Percentiles rank a stretch among this genome's conserved stretches.
phyloP scores from a whole-genome alignment of 2,888 invertebrate genomes.

The Amblyteles armatorius region DNA sequence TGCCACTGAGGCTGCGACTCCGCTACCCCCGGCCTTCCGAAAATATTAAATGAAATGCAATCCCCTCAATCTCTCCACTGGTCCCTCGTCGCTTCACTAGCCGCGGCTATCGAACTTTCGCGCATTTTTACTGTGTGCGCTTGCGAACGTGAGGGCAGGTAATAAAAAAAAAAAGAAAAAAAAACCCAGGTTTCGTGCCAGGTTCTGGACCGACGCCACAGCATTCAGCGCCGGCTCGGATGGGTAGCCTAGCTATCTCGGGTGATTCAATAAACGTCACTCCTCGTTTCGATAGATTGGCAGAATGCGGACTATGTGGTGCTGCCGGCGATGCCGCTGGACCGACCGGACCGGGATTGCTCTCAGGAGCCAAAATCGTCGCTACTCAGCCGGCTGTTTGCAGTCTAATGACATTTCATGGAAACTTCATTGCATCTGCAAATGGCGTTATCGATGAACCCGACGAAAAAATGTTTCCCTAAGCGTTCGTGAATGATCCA shows the following conservation, averaged over 20 bases:
- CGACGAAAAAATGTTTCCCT: background rate
- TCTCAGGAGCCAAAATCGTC: constrained; percentile 22
- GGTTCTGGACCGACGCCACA: constrained; percentile 43
- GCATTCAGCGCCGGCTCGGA: constrained; percentile 66
- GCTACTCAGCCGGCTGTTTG: background rate
- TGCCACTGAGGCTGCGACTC: background rate
- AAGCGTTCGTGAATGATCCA: background rate
- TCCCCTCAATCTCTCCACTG: constrained; percentile 14
- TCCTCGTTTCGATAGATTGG: constrained; percentile 73
- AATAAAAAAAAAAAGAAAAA: constrained; percentile 39
- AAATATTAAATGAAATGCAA: constrained; percentile 67
- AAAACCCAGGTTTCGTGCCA: constrained; percentile 6
- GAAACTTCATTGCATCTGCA: background rate
- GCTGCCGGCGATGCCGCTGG: background rate
- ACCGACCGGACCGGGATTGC: background rate
- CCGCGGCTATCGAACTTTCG: constrained; percentile 53
- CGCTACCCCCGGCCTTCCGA: constrained; percentile 34
- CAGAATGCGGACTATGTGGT: constrained; percentile 60
- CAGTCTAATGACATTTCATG: background rate
- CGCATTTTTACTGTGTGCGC: constrained; percentile 40
- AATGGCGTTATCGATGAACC: background rate
- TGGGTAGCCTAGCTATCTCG: constrained; percentile 66
- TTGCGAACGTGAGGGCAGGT: constrained; percentile 61
- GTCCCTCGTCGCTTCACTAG: constrained; percentile 18
- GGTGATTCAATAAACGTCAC: constrained; percentile 79